Percentiles rank a stretch among this genome's conserved stretches.
Evolutionary conservation across 2,113 vertebrate species (phyloP).

Genomic region (Hyperopisus bebe): DNA sequence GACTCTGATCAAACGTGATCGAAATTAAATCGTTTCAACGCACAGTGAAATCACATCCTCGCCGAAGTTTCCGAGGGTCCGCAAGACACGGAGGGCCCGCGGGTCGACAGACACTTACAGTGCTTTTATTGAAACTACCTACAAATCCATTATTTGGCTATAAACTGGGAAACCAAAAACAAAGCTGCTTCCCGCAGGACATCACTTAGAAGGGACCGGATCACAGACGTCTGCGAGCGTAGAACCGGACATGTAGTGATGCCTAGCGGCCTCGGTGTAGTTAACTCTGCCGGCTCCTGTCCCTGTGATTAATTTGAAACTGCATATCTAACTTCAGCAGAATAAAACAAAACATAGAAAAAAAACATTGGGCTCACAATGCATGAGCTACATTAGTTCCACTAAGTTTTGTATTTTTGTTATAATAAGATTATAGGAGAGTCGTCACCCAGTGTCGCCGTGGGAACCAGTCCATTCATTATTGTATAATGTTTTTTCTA

Average conservation of each 20-base stretch:
- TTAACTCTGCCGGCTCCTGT: background rate
- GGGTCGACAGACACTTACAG: background rate
- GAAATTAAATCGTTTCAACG: background rate
- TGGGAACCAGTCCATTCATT: background rate
- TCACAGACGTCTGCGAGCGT: background rate
- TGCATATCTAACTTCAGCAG: background rate
- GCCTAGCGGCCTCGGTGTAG: background rate
- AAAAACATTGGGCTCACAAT: background rate
- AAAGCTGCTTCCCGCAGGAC: background rate
- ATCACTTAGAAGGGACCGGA: background rate
- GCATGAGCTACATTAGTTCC: constrained; percentile 28
- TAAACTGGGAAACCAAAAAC: background rate
- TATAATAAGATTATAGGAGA: constrained; percentile 2
- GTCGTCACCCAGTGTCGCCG: background rate
- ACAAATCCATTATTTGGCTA: background rate
- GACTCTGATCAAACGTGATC: constrained; percentile 1
- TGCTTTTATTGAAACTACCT: background rate
- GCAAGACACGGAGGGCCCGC: background rate
- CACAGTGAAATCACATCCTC: background rate
- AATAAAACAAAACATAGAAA: background rate
- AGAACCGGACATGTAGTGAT: background rate
- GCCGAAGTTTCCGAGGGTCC: background rate
- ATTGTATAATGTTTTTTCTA: background rate
- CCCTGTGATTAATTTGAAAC: background rate
- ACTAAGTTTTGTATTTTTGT: constrained; percentile 28